A percentile compares a stretch with the other conserved stretches of the same genome.
Conservation (phyloP, 2,113 vertebrate species). For the Crotalus helleri region DNA sequence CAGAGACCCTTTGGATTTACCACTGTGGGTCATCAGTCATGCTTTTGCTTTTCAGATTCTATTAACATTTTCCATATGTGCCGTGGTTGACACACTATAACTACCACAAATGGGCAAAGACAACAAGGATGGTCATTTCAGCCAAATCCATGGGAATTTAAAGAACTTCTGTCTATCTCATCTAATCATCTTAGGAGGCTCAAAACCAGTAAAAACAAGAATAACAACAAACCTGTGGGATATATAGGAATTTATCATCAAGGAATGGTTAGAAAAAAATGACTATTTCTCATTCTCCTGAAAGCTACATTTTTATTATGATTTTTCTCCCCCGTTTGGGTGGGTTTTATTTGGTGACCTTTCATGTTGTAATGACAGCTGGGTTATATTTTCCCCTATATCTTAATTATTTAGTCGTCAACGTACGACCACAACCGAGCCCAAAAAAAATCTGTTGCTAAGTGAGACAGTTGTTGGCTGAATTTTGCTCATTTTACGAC, state of each 20-base stretch:
- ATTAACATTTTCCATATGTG: background rate
- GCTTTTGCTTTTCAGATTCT: background rate
- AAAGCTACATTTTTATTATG: background rate
- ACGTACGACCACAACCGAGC: too few species aligned
- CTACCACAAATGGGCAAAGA: background rate
- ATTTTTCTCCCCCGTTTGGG: fast-evolving
- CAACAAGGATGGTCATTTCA: background rate
- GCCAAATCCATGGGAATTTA: background rate
- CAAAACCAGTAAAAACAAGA: background rate
- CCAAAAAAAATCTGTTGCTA: too few species aligned
- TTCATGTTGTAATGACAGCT: background rate
- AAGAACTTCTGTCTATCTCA: background rate
- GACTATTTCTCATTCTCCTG: background rate
- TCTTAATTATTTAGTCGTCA: background rate
- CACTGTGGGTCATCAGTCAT: background rate
- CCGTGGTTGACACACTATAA: conserved; percentile 18
- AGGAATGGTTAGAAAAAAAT: background rate
- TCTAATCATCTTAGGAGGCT: background rate
- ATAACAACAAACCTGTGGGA: background rate
- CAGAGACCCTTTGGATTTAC: background rate
- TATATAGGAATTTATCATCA: background rate
- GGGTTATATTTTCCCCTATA: background rate
- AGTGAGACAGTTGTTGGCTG: too few species aligned
- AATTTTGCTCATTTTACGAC: too few species aligned
- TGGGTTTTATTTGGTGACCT: background rate